Conservation (phyloP, 2,888 invertebrate genomes). For the Sclerodermus sp. region DNA sequence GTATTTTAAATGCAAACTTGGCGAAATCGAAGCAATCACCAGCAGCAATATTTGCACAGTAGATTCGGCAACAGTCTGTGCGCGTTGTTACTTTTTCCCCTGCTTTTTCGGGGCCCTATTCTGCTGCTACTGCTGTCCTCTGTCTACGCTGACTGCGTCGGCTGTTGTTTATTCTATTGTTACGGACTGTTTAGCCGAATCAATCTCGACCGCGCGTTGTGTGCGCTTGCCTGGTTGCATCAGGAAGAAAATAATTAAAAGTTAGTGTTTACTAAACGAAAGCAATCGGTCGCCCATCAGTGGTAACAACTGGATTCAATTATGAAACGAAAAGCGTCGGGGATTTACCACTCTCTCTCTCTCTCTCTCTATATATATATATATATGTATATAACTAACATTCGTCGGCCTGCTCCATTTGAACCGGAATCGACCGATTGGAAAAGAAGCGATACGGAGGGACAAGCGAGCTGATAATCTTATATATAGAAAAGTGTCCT, state of each 20-base stretch:
- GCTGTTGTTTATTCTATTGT: constrained; percentile 35
- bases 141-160: not conserved
- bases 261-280: constrained; percentile 46
- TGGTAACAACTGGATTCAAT: constrained; percentile 46
- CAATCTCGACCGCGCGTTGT: constrained; percentile 16
- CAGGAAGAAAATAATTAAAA: constrained; percentile 43
- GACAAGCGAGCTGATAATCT: constrained; percentile 14
- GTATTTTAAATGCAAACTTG: constrained; percentile 36
- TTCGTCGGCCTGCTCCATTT: too few relatives aligned
- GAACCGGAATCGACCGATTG: not conserved
- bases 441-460: constrained; percentile 11
- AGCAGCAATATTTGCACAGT: constrained; percentile 43
- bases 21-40: constrained; percentile 47
- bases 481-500: too few relatives aligned
- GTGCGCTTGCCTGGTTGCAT: constrained; percentile 3
- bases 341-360: not conserved
- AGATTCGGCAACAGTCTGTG: constrained; percentile 31
- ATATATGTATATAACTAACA: too few relatives aligned
- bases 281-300: constrained; percentile 45
- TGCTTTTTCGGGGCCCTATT: constrained; percentile 7
- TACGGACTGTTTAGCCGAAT: constrained; percentile 40
- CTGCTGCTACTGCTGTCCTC: not conserved
- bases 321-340: constrained; percentile 38
- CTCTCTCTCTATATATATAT: too few relatives aligned
- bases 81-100: constrained; percentile 24